Conservation (phyloP, 2,888 invertebrate genomes). For the Abscondita cerata region DNA sequence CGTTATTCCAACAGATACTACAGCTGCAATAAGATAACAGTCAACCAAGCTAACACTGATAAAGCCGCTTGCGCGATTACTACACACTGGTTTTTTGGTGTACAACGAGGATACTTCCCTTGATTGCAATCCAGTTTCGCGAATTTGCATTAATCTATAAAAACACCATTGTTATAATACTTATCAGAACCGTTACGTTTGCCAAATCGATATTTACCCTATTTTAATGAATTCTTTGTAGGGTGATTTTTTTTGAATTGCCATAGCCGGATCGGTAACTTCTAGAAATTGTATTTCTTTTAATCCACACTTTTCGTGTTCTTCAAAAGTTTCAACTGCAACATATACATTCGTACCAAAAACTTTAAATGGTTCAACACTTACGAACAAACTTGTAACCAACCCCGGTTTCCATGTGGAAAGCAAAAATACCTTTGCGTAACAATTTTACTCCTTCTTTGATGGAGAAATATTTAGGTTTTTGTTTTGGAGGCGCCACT, state of each 20-base stretch:
- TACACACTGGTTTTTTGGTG: slow-evolving; percentile 66
- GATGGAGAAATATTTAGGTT: slow-evolving; percentile 65
- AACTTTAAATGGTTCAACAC: slow-evolving; percentile 21
- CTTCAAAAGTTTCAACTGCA: slow-evolving; percentile 70
- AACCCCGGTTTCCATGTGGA: slow-evolving; percentile 74
- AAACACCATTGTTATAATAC: too few relatives aligned
- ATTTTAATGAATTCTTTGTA: slow-evolving; percentile 70
- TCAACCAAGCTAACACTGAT: slow-evolving; percentile 68
- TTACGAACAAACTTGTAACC: slow-evolving; percentile 71
- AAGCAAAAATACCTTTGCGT: slow-evolving; percentile 71
- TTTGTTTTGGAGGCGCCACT: slow-evolving; percentile 67
- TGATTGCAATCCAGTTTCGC: slow-evolving; percentile 66
- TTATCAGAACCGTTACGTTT: slow-evolving; percentile 1
- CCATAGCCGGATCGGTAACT: slow-evolving; percentile 70
- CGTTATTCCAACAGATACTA: slow-evolving; percentile 49
- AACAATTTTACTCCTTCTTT: slow-evolving; percentile 69
- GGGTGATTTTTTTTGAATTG: slow-evolving; percentile 68
- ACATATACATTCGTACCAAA: slow-evolving; percentile 60
- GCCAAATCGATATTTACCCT: slow-evolving; percentile 61
- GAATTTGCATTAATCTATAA: slow-evolving; percentile 62
- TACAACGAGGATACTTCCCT: slow-evolving; percentile 65
- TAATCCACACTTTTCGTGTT: slow-evolving; percentile 76
- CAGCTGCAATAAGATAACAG: slow-evolving; percentile 60
- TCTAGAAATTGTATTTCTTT: slow-evolving; percentile 69
- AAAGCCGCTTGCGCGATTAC: slow-evolving; percentile 64